Evolutionary conservation across 2,797 vertebrate genomes (phyloP).

Genomic region (Sebastes hubbsi): DNA sequence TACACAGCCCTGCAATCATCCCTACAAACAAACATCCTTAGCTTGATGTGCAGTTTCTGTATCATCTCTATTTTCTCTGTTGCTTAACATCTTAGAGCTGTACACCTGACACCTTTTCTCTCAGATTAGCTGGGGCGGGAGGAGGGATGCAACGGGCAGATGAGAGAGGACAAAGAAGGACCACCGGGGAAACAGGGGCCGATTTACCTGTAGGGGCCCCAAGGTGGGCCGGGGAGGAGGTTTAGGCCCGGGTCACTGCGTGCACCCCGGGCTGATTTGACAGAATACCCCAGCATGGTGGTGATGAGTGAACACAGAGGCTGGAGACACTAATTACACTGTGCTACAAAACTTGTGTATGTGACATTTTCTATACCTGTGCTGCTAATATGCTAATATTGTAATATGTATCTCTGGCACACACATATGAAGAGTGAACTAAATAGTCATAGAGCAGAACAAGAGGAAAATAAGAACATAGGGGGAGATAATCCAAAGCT

Average conservation of each 20-base stretch:
- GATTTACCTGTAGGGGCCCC: constrained; percentile 48
- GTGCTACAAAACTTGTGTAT: neutral
- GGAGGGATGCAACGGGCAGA: constrained; percentile 30
- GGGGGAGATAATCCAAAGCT: constrained; percentile 1
- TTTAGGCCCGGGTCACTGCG: constrained; percentile 60
- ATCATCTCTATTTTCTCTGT: neutral
- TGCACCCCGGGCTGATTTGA: constrained; percentile 48
- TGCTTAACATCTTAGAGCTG: neutral
- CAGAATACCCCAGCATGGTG: constrained; percentile 34
- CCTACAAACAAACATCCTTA: neutral
- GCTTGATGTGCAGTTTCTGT: neutral
- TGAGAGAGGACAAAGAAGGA: constrained; percentile 67
- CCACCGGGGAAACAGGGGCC: constrained; percentile 58
- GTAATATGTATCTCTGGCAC: neutral
- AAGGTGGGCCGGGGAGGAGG: constrained; percentile 21
- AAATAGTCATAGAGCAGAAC: neutral
- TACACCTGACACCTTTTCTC: neutral
- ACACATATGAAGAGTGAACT: neutral
- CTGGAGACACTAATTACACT: constrained; percentile 25
- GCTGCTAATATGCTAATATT: neutral
- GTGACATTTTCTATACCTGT: neutral
- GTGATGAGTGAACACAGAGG: constrained; percentile 37
- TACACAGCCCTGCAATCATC: too few species aligned
- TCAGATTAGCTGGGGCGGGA: neutral
- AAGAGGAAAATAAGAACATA: neutral